Evolutionary conservation across 2,113 vertebrate genomes (phyloP), one percentile per base, ranked within the genome.

Genomic region (Pedionomus torquatus): DNA sequence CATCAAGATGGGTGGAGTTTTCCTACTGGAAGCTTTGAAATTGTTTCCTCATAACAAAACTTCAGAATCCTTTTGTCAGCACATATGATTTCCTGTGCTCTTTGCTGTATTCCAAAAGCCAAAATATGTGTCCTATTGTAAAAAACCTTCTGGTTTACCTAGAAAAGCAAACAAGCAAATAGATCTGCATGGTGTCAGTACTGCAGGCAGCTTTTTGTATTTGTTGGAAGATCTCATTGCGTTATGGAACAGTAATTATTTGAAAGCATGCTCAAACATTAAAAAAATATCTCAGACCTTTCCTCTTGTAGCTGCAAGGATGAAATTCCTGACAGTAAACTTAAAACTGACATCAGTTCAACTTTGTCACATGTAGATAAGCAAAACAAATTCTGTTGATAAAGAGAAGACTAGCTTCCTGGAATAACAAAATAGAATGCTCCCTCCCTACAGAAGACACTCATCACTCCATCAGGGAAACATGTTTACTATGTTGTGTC

Each of bases 81-180:
- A 89, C 57, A 69, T 91, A 83, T 52, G 46, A 93, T 93, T 97
- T 97, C 89, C 91, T 72, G 77, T 92, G 48, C 76, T 83, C 43
- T 44, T 84, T 87, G 26, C 54, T 93, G 43, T 65, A 87, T 84
- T 95, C 83, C 65, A 87, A 93, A 94, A 90, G 65, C 58, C 66
- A 95, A 91, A 90, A 84, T 85, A 76, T 0, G 7, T 37, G 61
- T 87, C 65, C 61, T 72, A 49, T 79, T 89, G 48, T 84, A 90
- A 89, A 24, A 89, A 95, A 83, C 74, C 21, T 75, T 83, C 39
- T 31, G 14, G 37, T 89, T 92, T 89, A 92, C 70, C 58, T 76
- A 92, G 49, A 76, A 43, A 94, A 96, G 80, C 70, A 94, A 94
- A 68, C 37, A 96, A 76, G 33, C 37, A 80, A 70, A 77, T 24